phyloP scores from a whole-genome alignment of 2,888 invertebrate species.

The Athrips mouffetella region DNA sequence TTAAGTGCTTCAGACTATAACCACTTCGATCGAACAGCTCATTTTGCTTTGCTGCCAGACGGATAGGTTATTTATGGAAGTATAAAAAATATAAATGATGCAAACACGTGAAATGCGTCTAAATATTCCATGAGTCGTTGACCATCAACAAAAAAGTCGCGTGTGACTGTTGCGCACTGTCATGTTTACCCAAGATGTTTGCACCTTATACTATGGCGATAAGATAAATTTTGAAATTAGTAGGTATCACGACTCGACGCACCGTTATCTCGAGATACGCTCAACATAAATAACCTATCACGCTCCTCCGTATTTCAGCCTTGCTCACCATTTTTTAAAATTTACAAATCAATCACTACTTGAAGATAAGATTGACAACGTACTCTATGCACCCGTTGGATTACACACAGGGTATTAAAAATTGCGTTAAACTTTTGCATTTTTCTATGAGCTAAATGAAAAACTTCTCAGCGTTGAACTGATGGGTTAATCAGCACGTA shows the following conservation, averaged over 20 bases:
- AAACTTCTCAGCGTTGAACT: too few relatives aligned
- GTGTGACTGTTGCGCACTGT: not conserved
- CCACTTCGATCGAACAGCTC: too few relatives aligned
- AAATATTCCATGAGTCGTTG: not conserved
- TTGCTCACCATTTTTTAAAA: conserved; percentile 34
- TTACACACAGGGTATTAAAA: too few relatives aligned
- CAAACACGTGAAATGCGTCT: too few relatives aligned
- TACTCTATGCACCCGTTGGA: not conserved
- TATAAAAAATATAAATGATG: too few relatives aligned
- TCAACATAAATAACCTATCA: conserved; percentile 42
- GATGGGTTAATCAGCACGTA: too few relatives aligned
- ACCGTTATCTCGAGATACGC: conserved; percentile 44
- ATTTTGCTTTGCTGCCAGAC: too few relatives aligned
- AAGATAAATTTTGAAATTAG: conserved; percentile 64
- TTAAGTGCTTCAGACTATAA: too few relatives aligned
- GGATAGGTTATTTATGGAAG: too few relatives aligned
- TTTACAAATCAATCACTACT: conserved; percentile 52
- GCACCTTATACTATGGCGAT: conserved; percentile 51
- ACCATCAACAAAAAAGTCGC: not conserved
- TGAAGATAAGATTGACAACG: conserved; percentile 46
- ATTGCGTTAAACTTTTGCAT: too few relatives aligned
- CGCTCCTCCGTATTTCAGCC: conserved; percentile 41
- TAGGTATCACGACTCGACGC: conserved; percentile 48
- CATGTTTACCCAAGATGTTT: conserved; percentile 55
- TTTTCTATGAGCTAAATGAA: too few relatives aligned